Base-by-base conservation (phyloP, 1,140 invertebrate species). In the Neodiprion pinetum region DNA sequence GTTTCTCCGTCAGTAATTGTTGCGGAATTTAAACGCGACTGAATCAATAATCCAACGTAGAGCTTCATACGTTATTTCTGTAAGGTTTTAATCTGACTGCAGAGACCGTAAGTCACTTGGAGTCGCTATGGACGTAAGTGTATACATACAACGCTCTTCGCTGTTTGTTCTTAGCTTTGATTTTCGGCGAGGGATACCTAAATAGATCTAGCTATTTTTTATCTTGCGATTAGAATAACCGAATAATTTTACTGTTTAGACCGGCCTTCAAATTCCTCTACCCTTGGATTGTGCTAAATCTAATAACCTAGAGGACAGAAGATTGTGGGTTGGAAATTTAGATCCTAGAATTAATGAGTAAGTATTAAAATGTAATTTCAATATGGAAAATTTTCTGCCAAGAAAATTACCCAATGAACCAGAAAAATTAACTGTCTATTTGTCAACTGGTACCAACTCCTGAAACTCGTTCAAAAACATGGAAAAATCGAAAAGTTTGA, bases 401-500 rank as follows among this genome's bases (percentile, higher is more conserved):
- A 21, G 17, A 50, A 14, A 50, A 65, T 7, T 66, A 10, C 49
- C 1, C 23, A 75, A 61, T 67, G 47, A 70, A 61, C 66, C 73
- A 67, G 28, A 81, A 78, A 82, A 81, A 78, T 80, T 80, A 79
- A 81, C 80, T 80, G 72, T 82, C 80, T 84, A 82, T 88, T 82
- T 87, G 78, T 85, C 91, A 93, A 95, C 92, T 89, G 95, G 94
- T 97, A 94, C 93, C 93, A 96, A 92, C 92, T 98, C 90, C 90
- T 98, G 88, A 98, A 98, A 95, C 92, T 97, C 86, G 91, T 97
- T 89, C 95, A 97, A 93, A 94, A 95, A 91, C 94, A 95, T 93
- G 96, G 96, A 84, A 90, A 91, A 79, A 94, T 98, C 82, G 94
- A 96, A 90, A 97, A 97, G 92, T 97, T 98, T 90, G 96, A 98